Evolutionary conservation across 2,113 vertebrate genomes (phyloP).

Genomic region (Gallinago undulata): DNA sequence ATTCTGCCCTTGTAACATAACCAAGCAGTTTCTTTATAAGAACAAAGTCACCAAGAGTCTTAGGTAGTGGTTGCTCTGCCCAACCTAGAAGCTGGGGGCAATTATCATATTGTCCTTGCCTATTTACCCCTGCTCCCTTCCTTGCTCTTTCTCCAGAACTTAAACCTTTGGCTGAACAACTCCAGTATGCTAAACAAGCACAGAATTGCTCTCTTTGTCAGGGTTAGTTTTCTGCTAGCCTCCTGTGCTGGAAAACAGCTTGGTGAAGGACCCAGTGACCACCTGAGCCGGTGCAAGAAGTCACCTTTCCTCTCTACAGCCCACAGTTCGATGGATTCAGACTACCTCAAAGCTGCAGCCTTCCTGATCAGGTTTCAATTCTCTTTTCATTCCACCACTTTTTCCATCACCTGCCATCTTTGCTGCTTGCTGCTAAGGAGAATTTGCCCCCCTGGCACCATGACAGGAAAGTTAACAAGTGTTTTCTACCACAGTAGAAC

Average conservation of each 20-base stretch:
- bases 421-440: background rate
- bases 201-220: background rate
- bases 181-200: background rate
- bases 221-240: background rate
- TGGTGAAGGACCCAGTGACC: background rate
- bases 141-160: background rate
- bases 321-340: background rate
- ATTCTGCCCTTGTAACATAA: background rate
- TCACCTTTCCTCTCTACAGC: background rate
- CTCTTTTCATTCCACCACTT: background rate
- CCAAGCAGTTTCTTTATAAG: background rate
- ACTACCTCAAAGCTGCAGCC: background rate
- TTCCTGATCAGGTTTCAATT: background rate
- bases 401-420: slow-evolving; percentile 26
- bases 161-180: background rate
- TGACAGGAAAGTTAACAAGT: slow-evolving; percentile 9
- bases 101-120: rapidly evolving
- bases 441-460: slow-evolving; percentile 8
- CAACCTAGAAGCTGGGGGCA: background rate
- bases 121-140: background rate
- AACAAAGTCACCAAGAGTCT: background rate
- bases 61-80: background rate
- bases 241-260: background rate
- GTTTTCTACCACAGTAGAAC: background rate
- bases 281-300: background rate